Evolutionary conservation across 35 echinoderm and acorn worm species (phyloP).

Genomic region (Chiridota heheva): DNA sequence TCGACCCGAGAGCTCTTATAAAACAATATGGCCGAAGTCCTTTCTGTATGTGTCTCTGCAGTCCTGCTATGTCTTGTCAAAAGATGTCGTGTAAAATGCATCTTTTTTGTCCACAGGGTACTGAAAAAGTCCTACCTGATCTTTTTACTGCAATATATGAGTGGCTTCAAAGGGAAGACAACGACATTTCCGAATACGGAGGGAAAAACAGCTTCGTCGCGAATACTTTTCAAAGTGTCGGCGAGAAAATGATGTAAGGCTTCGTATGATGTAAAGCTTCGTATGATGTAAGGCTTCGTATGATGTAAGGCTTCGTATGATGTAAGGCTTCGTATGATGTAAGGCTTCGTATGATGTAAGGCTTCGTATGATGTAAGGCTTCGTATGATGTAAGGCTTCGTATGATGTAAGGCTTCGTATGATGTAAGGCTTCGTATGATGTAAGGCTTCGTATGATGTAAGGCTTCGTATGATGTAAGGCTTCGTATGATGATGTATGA

Average conservation of each 20-base stretch:
- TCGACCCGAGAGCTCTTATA: background rate
- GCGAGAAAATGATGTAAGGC: conserved; percentile 10
- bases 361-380: too few species aligned
- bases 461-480: too few species aligned
- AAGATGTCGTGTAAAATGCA: background rate
- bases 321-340: background rate
- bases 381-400: too few species aligned
- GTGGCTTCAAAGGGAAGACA: conserved; percentile 20
- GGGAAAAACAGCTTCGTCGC: background rate
- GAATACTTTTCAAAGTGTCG: background rate
- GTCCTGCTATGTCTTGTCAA: background rate
- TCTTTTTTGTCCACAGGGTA: conserved; percentile 18
- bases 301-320: background rate
- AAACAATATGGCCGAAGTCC: background rate
- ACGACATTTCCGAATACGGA: conserved; percentile 10
- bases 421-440: too few species aligned
- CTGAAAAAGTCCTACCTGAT: conserved; percentile 36
- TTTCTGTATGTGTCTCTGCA: background rate
- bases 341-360: too few species aligned
- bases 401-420: too few species aligned
- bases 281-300: background rate
- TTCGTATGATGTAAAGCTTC: too few species aligned
- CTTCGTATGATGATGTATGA: too few species aligned
- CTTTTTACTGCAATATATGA: conserved; percentile 40
- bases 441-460: too few species aligned